A percentile compares a stretch with the other conserved stretches of the same genome.
These are phyloP conservation scores for Oscheius sp. DNA, from an alignment of 2,888 invertebrate genomes.

Conservation along the genomic window DNA sequence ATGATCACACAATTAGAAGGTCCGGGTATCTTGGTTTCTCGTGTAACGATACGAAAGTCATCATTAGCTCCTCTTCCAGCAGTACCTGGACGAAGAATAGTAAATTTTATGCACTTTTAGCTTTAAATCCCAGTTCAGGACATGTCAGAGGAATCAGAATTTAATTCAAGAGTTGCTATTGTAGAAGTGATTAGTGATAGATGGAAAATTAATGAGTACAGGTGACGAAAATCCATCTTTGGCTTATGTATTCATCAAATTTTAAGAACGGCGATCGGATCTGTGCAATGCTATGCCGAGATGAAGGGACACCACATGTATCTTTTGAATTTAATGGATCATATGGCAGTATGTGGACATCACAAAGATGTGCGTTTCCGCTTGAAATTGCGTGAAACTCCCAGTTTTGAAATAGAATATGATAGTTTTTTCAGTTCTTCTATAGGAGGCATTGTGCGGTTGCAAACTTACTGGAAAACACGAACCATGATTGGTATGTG, in stretches of 20 bases:
- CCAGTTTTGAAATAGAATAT: neutral
- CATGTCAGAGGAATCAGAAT: slow-evolving; percentile 18
- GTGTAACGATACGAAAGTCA: slow-evolving; percentile 5
- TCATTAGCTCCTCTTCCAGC: slow-evolving; percentile 24
- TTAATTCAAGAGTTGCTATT: slow-evolving; percentile 31
- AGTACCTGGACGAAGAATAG: slow-evolving; percentile 15
- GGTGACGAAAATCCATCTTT: slow-evolving; percentile 16
- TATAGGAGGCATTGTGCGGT: slow-evolving; percentile 49
- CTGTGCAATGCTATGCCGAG: slow-evolving; percentile 38
- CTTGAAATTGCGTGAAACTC: neutral
- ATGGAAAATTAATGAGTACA: slow-evolving; percentile 34
- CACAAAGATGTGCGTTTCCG: slow-evolving; percentile 29
- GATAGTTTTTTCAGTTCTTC: slow-evolving; percentile 40
- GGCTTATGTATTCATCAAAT: neutral
- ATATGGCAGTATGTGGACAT: slow-evolving; percentile 34
- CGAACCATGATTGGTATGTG: slow-evolving; percentile 41
- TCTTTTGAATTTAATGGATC: slow-evolving; percentile 18
- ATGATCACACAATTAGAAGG: slow-evolving; percentile 28
- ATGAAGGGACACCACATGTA: slow-evolving; percentile 37
- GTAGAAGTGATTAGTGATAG: slow-evolving; percentile 33
- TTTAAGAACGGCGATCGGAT: slow-evolving; percentile 36
- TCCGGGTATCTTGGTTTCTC: slow-evolving; percentile 16
- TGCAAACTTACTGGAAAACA: slow-evolving; percentile 39
- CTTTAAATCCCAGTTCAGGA: slow-evolving; percentile 21
- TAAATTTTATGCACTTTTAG: neutral